These are phyloP conservation scores for Apoda limacodes DNA, from an alignment of 2,888 invertebrate species.

Conservation along the genomic window DNA sequence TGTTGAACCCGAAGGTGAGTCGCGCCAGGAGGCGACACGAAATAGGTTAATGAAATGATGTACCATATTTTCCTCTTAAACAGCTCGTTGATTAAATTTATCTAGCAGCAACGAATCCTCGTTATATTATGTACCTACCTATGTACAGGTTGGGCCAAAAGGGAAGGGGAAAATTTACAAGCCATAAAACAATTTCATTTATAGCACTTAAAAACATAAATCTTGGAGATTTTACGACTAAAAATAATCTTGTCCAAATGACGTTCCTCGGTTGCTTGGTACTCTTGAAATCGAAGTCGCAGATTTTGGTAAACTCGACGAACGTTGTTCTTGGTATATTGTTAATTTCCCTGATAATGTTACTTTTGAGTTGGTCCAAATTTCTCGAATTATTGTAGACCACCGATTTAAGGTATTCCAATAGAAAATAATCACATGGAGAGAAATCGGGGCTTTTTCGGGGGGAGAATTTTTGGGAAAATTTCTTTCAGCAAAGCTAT, in stretches of 20 bases:
- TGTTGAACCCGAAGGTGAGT: no score
- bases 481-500: constrained; percentile 6
- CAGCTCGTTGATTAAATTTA: no score
- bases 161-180: constrained; percentile 4
- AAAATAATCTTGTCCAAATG: constrained; percentile 16
- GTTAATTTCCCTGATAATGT: constrained; percentile 15
- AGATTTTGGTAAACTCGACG: constrained; percentile 11
- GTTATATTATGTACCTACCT: no score
- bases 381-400: constrained; percentile 17
- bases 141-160: constrained; percentile 5
- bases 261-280: constrained; percentile 15
- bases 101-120: no score
- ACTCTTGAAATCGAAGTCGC: constrained; percentile 14
- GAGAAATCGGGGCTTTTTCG: constrained; percentile 8
- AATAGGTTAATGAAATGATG: no score
- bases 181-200: constrained; percentile 1
- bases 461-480: constrained; percentile 7
- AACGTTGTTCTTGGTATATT: constrained; percentile 17
- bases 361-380: constrained; percentile 16
- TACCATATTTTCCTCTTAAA: no score
- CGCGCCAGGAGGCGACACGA: no score
- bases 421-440: no score
- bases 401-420: constrained; percentile 19
- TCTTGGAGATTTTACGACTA: constrained; percentile 14
- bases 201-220: no score